Evolutionary conservation across 1,140 invertebrate species (phyloP).

Genomic region (Tachypleus tridentatus): DNA sequence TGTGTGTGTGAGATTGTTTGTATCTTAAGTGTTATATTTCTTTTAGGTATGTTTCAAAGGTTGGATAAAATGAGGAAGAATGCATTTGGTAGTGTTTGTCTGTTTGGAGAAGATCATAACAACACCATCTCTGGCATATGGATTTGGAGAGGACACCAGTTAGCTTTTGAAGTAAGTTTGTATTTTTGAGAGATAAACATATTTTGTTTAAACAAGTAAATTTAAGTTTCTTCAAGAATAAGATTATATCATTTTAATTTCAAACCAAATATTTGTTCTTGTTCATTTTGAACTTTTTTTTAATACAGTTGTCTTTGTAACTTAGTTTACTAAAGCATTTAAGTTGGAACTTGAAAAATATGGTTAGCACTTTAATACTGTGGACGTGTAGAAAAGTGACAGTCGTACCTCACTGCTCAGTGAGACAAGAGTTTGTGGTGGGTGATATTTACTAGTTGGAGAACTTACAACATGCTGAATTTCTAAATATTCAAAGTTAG

Average conservation of each 20-base stretch:
- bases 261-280: no score
- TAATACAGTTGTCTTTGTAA: no score
- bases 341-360: no score
- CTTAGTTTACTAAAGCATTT: no score
- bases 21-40: conserved; percentile 15
- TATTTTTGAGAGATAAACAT: neutral
- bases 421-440: no score
- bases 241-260: no score
- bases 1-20: neutral
- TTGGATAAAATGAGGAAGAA: conserved; percentile 96
- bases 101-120: conserved; percentile 87
- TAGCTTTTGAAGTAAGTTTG: conserved; percentile 67
- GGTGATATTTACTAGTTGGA: neutral
- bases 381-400: no score
- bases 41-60: conserved; percentile 85
- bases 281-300: no score
- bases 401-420: no score
- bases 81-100: conserved; percentile 81
- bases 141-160: conserved; percentile 90
- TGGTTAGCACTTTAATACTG: no score
- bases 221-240: neutral
- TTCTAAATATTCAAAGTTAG: no score
- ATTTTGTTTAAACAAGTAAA: neutral
- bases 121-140: conserved; percentile 91
- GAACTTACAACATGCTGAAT: neutral